A percentile compares a stretch with the other conserved stretches of the same genome.
These are phyloP conservation scores for Pterocles gutturalis DNA, from an alignment of 2,113 vertebrate genomes.

Conservation along the genomic window DNA sequence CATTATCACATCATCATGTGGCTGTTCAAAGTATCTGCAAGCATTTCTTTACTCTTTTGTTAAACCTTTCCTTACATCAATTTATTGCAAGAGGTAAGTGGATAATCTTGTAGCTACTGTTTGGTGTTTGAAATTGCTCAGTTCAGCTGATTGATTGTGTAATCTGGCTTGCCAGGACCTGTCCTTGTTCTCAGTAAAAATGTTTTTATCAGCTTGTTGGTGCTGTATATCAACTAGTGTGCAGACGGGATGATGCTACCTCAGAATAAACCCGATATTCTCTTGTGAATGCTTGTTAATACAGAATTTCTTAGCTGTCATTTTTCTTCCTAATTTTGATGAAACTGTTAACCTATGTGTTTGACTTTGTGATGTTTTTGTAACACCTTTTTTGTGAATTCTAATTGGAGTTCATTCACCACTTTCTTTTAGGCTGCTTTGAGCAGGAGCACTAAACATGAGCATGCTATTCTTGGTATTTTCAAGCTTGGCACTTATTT, in stretches of 20 bases:
- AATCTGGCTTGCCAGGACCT: neutral
- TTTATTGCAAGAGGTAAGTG: neutral
- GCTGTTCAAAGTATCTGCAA: neutral
- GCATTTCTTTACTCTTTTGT: neutral
- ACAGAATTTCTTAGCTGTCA: neutral
- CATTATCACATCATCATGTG: neutral
- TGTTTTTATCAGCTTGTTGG: neutral
- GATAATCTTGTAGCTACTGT: neutral
- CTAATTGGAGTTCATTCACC: neutral
- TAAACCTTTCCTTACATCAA: neutral
- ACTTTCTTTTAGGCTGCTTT: neutral
- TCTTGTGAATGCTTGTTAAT: neutral
- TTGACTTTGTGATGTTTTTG: neutral
- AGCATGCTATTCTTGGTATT: neutral
- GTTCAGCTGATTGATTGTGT: neutral
- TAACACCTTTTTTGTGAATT: neutral
- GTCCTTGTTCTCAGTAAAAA: slow-evolving; percentile 8
- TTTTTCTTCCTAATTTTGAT: slow-evolving; percentile 9
- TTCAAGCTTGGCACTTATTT: neutral
- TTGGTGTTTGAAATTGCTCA: neutral
- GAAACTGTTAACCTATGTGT: neutral
- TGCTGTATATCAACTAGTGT: neutral
- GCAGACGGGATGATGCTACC: neutral
- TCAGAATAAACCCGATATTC: slow-evolving; percentile 13
- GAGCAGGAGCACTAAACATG: neutral